Evolutionary conservation across 1,140 invertebrate species (phyloP).

Genomic region (Cephus cinctus): DNA sequence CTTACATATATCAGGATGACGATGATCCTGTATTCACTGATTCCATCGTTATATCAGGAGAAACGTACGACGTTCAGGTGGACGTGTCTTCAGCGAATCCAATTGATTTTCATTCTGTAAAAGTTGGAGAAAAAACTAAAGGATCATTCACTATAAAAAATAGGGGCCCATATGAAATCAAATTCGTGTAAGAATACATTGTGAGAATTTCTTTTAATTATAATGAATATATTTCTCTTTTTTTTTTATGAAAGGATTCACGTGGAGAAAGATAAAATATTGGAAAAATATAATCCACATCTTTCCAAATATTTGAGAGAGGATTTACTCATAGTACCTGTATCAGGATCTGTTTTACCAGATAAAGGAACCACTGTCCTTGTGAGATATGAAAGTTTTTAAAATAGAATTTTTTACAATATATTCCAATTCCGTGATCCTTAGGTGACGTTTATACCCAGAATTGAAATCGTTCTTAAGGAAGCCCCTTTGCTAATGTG

Average conservation of each 20-base stretch:
- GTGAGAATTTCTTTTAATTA: neutral
- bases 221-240: neutral
- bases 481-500: conserved; percentile 31
- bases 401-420: conserved; percentile 8
- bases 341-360: conserved; percentile 20
- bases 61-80: conserved; percentile 39
- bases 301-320: conserved; percentile 17
- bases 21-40: conserved; percentile 27
- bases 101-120: conserved; percentile 33
- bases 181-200: conserved; percentile 37
- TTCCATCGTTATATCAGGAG: conserved; percentile 26
- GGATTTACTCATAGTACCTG: conserved; percentile 27
- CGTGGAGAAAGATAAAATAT: conserved; percentile 18
- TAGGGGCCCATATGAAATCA: conserved; percentile 33
- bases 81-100: conserved; percentile 34
- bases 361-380: conserved; percentile 21
- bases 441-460: conserved; percentile 31
- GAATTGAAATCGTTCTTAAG: conserved; percentile 31
- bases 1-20: conserved; percentile 28
- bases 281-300: conserved; percentile 14
- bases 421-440: too few relatives aligned
- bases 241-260: conserved; percentile 16
- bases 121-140: conserved; percentile 17
- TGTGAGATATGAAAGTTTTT: conserved; percentile 12
- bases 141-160: conserved; percentile 32